These are phyloP conservation scores for Nestor notabilis DNA, from an alignment of 2,113 vertebrate genomes.

Conservation along the genomic window DNA sequence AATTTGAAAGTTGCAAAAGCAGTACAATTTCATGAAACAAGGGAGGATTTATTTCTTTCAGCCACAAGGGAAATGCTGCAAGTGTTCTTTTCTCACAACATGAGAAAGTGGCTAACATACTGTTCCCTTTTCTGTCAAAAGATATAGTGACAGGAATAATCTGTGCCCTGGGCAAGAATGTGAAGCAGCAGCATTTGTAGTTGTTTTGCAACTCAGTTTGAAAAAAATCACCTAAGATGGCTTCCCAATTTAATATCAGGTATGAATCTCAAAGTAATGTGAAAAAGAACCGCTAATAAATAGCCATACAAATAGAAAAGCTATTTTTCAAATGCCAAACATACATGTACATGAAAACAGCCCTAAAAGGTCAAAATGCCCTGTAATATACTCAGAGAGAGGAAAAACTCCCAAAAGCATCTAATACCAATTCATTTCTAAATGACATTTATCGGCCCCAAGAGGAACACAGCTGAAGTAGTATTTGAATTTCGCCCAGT, in stretches of 20 bases:
- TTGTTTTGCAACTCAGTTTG: neutral
- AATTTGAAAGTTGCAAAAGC: slow-evolving; percentile 12
- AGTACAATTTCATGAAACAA: neutral
- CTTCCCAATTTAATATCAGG: neutral
- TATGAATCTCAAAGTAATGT: neutral
- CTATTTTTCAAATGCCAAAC: neutral
- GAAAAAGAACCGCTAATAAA: neutral
- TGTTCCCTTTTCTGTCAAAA: neutral
- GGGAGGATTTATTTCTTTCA: neutral
- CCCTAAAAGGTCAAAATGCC: neutral
- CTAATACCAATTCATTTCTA: neutral
- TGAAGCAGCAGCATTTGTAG: neutral
- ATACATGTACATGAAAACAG: neutral
- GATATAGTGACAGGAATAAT: neutral
- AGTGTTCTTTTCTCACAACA: neutral
- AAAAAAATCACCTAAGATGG: neutral
- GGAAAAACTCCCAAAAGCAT: neutral
- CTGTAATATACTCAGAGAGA: neutral
- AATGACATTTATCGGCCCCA: neutral
- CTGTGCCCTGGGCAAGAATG: neutral
- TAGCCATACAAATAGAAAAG: neutral
- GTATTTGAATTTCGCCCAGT: neutral
- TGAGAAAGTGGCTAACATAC: neutral
- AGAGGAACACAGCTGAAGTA: neutral
- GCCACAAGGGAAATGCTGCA: neutral